A percentile compares a stretch with the other conserved stretches of the same genome.
phyloP scores from a whole-genome alignment of 1,140 invertebrate genomes.

The Caenorhabditis tropicalis region DNA sequence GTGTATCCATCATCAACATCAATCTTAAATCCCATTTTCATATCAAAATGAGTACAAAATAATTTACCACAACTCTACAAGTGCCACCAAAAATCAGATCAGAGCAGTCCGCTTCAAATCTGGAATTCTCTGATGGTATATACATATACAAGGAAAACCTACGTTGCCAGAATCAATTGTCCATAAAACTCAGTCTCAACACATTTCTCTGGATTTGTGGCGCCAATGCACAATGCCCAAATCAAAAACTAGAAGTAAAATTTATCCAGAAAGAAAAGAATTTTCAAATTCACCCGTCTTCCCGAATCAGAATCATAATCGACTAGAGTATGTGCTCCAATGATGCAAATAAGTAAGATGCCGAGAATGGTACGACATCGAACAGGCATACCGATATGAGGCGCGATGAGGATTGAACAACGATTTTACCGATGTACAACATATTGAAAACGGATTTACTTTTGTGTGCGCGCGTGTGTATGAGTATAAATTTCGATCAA shows the following conservation, averaged over 20 bases:
- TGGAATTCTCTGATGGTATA: neutral
- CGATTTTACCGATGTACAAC: neutral
- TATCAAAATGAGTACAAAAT: neutral
- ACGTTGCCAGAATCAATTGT: neutral
- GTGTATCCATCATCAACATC: neutral
- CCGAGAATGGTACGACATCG: constrained; percentile 16
- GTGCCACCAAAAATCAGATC: constrained; percentile 19
- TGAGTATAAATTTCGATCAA: constrained; percentile 33
- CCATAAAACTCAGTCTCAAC: constrained; percentile 23
- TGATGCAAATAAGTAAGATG: neutral
- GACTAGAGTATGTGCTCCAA: neutral
- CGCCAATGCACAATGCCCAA: constrained; percentile 14
- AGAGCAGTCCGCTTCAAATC: constrained; percentile 22
- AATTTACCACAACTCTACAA: neutral
- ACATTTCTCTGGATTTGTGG: constrained; percentile 11
- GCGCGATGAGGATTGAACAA: constrained; percentile 25
- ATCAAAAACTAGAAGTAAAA: neutral
- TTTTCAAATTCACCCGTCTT: neutral
- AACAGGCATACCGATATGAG: constrained; percentile 37
- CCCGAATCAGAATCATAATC: constrained; percentile 32
- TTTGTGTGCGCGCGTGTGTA: neutral
- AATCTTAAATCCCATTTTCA: neutral
- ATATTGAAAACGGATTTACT: constrained; percentile 22
- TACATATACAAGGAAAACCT: neutral
- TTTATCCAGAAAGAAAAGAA: constrained; percentile 73